Percentiles rank a stretch among this genome's conserved stretches.
Conservation (phyloP, 2,888 invertebrate genomes). For the Drosophila rubida region DNA sequence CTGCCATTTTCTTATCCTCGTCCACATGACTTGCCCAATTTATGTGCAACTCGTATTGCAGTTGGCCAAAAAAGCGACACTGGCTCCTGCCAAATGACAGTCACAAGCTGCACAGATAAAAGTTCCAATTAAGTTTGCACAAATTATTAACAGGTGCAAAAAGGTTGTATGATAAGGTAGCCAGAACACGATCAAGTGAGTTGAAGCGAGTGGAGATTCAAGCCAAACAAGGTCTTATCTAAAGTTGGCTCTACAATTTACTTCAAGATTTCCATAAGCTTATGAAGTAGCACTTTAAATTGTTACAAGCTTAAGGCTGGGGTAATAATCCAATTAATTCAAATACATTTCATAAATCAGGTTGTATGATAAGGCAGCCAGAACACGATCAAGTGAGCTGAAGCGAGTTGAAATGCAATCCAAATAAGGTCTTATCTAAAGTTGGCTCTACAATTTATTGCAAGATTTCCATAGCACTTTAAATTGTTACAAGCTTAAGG, state of each 20-base stretch:
- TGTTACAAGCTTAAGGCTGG: too few relatives aligned
- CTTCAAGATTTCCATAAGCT: too few relatives aligned
- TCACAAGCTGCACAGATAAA: constrained; percentile 55
- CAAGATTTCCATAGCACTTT: too few relatives aligned
- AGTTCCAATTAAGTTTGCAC: constrained; percentile 67
- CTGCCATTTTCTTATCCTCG: constrained; percentile 55
- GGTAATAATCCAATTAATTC: too few relatives aligned
- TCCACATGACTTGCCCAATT: constrained; percentile 63
- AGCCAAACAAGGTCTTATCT: neutral
- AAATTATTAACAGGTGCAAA: constrained; percentile 41
- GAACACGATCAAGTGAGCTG: too few relatives aligned
- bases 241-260: too few relatives aligned
- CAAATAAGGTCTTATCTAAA: too few relatives aligned
- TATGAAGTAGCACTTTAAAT: too few relatives aligned
- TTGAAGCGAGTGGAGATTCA: neutral
- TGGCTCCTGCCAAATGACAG: constrained; percentile 17
- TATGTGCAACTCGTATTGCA: constrained; percentile 40
- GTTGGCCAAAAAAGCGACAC: constrained; percentile 19
- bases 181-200: too few relatives aligned
- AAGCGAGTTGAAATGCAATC: neutral
- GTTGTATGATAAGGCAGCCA: neutral
- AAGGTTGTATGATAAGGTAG: neutral
- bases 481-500: too few relatives aligned
- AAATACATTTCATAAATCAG: too few relatives aligned
- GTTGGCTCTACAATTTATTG: too few relatives aligned